These are phyloP conservation scores for Periplaneta americana DNA, from an alignment of 1,140 invertebrate genomes.

Conservation along the genomic window DNA sequence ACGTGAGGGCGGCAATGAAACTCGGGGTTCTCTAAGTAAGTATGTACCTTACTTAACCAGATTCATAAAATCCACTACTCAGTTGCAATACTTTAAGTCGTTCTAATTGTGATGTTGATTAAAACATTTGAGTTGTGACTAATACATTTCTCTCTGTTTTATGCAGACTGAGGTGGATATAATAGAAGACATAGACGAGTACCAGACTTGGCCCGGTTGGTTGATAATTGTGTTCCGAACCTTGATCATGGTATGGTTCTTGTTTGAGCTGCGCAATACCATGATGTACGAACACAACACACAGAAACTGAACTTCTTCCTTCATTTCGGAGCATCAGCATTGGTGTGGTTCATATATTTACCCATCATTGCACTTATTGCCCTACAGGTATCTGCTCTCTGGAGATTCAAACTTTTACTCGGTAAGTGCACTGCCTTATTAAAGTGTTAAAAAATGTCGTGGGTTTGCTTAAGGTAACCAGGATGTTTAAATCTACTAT, in stretches of 20 bases:
- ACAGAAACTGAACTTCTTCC: conserved; percentile 84
- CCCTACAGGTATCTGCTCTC: conserved; percentile 85
- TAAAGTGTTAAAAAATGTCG: too few species aligned
- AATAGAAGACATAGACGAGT: conserved; percentile 94
- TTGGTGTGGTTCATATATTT: conserved; percentile 98
- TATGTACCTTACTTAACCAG: too few species aligned
- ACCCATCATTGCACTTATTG: conserved; percentile 88
- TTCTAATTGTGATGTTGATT: too few species aligned
- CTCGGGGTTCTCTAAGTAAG: too few species aligned
- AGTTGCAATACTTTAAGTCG: too few species aligned
- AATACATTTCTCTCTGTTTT: not conserved
- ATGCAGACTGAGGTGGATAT: conserved; percentile 89
- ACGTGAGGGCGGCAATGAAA: too few species aligned
- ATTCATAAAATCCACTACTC: too few species aligned
- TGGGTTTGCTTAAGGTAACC: too few species aligned
- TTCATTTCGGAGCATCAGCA: conserved; percentile 95
- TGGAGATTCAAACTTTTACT: conserved; percentile 94
- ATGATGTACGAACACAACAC: conserved; percentile 90
- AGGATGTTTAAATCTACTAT: too few species aligned
- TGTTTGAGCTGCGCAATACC: conserved; percentile 85
- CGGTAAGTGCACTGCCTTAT: conserved; percentile 51
- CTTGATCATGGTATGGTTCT: conserved; percentile 92
- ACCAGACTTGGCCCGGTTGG: conserved; percentile 95
- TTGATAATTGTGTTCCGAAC: conserved; percentile 82
- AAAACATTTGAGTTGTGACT: too few species aligned